Evolutionary conservation across 2,797 vertebrate species (phyloP).

Genomic region (Pelobates cultripes): DNA sequence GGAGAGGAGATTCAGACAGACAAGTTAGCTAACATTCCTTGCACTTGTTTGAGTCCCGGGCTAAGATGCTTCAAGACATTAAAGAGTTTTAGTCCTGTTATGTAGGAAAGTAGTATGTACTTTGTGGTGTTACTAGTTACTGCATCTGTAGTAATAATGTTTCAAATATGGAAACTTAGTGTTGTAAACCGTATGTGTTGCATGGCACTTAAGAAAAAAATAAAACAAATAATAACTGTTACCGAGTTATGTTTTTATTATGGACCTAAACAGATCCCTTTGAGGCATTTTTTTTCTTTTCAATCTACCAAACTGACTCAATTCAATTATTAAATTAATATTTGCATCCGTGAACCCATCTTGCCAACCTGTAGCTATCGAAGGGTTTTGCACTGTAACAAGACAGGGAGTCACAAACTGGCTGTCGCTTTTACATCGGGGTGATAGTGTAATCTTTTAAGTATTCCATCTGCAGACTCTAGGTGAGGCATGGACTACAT

Average conservation of each 20-base stretch:
- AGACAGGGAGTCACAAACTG: no score
- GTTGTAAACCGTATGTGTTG: conserved; percentile 19
- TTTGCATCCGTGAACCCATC: no score
- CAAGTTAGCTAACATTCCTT: not conserved
- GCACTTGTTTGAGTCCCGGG: not conserved
- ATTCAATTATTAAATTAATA: no score
- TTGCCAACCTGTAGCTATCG: no score
- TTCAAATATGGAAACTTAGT: not conserved
- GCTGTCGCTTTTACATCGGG: no score
- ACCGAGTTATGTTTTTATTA: conserved; percentile 5
- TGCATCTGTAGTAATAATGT: conserved; percentile 25
- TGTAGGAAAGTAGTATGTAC: not conserved
- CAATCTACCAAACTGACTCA: no score
- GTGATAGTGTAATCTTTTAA: no score
- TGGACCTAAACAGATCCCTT: not conserved
- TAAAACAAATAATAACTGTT: conserved; percentile 2
- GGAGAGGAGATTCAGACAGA: not conserved
- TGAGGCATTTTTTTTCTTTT: no score
- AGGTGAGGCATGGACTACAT: no score
- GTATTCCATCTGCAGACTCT: no score
- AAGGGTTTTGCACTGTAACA: no score
- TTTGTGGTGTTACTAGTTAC: not conserved
- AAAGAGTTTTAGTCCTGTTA: not conserved
- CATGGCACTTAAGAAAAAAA: conserved; percentile 1
- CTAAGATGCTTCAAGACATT: not conserved